phyloP scores from a whole-genome alignment of 2,888 invertebrate genomes.

The Synanthedon vespiformis region DNA sequence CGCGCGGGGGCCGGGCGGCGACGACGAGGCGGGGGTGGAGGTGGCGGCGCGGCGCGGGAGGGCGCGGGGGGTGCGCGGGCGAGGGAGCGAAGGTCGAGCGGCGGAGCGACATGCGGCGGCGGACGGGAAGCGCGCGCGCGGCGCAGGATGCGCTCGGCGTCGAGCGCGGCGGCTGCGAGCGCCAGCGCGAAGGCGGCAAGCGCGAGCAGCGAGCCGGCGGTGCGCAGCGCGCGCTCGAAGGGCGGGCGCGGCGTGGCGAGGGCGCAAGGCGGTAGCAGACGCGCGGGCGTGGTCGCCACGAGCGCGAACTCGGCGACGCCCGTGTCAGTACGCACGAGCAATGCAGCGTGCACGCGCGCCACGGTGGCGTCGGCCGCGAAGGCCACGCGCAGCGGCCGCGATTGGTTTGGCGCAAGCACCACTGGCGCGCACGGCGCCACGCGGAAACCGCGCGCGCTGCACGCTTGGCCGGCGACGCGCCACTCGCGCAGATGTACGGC shows the following conservation, averaged over 20 bases:
- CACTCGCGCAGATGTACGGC: slow-evolving; percentile 76
- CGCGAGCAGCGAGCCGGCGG: slow-evolving; percentile 55
- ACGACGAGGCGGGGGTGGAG: slow-evolving; percentile 4
- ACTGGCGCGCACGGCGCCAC: slow-evolving; percentile 42
- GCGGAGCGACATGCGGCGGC: slow-evolving; percentile 17
- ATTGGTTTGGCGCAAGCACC: slow-evolving; percentile 38
- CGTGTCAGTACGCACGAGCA: slow-evolving; percentile 23
- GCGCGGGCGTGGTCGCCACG: slow-evolving; percentile 24
- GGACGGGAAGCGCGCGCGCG: slow-evolving; percentile 16
- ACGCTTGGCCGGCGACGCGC: slow-evolving; percentile 35
- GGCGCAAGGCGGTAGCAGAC: slow-evolving; percentile 26
- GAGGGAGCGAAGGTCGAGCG: slow-evolving; percentile 21
- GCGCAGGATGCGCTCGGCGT: slow-evolving; percentile 21
- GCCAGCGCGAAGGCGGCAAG: slow-evolving; percentile 31
- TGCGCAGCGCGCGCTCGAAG: slow-evolving; percentile 64
- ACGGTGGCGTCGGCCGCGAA: slow-evolving; percentile 45
- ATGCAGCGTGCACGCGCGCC: slow-evolving; percentile 25
- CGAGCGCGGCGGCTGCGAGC: slow-evolving; percentile 31
- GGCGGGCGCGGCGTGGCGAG: slow-evolving; percentile 51
- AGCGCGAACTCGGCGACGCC: slow-evolving; percentile 25
- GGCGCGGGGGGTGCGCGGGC: slow-evolving; percentile 12
- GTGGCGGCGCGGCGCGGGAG: slow-evolving; percentile 6
- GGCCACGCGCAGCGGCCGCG: slow-evolving; percentile 32
- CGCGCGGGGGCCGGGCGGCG: slow-evolving; percentile 13
- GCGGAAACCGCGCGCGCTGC: slow-evolving; percentile 46